These are phyloP conservation scores for Epinephelus awoara DNA, from an alignment of 2,797 vertebrate species.

Conservation along the genomic window DNA sequence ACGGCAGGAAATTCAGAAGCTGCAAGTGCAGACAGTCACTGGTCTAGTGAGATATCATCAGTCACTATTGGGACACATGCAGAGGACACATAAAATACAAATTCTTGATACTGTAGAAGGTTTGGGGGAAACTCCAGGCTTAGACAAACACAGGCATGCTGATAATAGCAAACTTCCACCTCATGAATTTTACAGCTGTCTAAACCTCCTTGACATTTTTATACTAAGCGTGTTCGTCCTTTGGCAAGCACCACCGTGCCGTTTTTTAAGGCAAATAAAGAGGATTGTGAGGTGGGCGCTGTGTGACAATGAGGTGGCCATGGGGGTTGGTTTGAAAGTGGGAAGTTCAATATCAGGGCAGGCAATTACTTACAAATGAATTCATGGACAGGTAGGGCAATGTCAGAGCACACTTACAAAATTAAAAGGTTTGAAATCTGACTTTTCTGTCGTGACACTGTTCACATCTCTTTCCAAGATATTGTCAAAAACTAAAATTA, in stretches of 20 bases:
- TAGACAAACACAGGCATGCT: constrained; percentile 49
- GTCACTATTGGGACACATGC: constrained; percentile 46
- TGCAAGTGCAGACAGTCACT: constrained; percentile 34
- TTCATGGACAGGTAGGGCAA: constrained; percentile 3
- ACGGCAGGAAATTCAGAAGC: constrained; percentile 51
- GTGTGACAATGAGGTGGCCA: constrained; percentile 29
- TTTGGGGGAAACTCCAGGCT: constrained; percentile 52
- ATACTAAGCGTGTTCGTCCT: constrained; percentile 35
- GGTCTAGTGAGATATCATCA: constrained; percentile 68
- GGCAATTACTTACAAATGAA: constrained; percentile 12
- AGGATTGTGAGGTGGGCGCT: background rate
- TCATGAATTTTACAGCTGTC: constrained; percentile 71
- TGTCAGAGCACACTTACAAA: background rate
- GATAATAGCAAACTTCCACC: constrained; percentile 64
- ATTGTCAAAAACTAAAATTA: too few relatives aligned
- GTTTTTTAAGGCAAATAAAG: constrained; percentile 41
- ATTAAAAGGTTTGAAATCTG: background rate
- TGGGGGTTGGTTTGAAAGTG: constrained; percentile 1
- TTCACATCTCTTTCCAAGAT: background rate
- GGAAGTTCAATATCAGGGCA: constrained; percentile 29
- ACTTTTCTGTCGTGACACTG: background rate
- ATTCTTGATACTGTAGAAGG: constrained; percentile 37
- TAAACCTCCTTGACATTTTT: constrained; percentile 75
- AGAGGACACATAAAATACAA: constrained; percentile 36
- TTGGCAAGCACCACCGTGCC: constrained; percentile 23